Conservation (phyloP, 2,113 vertebrate genomes). For the Paratilapia polleni region DNA sequence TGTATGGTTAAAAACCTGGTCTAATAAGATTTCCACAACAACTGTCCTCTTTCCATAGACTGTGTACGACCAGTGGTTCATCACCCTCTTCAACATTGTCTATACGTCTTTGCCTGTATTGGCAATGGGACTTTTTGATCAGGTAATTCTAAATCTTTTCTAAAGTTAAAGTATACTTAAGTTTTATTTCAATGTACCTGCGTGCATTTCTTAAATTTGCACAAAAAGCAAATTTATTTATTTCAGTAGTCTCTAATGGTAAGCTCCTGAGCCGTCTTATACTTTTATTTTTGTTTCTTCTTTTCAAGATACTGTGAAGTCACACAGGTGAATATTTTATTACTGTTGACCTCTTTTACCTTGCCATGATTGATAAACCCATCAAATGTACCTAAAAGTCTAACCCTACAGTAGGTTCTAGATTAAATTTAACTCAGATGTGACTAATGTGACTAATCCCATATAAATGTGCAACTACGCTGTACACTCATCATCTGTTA, state of each 20-base stretch:
- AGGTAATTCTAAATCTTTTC: slow-evolving; percentile 72
- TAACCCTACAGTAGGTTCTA: not conserved
- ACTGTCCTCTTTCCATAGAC: slow-evolving; percentile 77
- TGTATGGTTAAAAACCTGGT: not conserved
- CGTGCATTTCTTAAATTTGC: not conserved
- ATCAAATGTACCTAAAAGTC: not conserved
- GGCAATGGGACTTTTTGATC: slow-evolving; percentile 88
- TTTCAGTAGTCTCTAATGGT: not conserved
- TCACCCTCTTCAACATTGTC: slow-evolving; percentile 87
- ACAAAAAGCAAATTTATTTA: slow-evolving; percentile 7
- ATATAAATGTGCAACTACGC: not conserved
- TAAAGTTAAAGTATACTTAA: not conserved
- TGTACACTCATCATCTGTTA: not conserved
- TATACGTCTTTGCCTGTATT: slow-evolving; percentile 87
- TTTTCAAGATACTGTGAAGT: slow-evolving; percentile 44
- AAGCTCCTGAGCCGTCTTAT: not conserved
- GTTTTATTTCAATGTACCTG: not conserved
- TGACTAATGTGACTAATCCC: not conserved
- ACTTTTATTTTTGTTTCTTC: slow-evolving; percentile 30
- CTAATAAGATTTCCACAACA: not conserved
- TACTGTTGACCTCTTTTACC: not conserved
- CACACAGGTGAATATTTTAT: slow-evolving; percentile 46
- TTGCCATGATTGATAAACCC: not conserved
- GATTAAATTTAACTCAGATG: not conserved
- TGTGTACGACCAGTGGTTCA: slow-evolving; percentile 90